These are phyloP conservation scores for Stichodactyla helianthus DNA, from an alignment of 64 coral and sea anemone genomes.

Conservation along the genomic window DNA sequence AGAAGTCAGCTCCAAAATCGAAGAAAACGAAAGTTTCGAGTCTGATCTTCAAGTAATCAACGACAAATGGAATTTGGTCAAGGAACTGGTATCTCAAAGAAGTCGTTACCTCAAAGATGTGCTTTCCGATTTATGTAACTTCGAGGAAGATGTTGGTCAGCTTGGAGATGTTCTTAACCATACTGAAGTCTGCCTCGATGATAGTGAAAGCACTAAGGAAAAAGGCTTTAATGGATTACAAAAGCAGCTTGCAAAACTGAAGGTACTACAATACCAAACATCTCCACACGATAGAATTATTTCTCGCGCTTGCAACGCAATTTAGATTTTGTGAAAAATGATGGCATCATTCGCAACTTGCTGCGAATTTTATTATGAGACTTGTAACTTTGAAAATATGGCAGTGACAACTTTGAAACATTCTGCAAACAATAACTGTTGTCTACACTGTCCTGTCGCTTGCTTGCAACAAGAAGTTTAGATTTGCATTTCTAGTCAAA, in stretches of 20 bases:
- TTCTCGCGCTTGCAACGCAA: too few species aligned
- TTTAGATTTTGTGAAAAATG: too few species aligned
- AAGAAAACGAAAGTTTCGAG: constrained; percentile 64
- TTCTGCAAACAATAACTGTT: too few species aligned
- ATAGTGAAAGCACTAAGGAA: constrained; percentile 53
- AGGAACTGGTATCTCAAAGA: constrained; percentile 50
- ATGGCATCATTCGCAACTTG: too few species aligned
- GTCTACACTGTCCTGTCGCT: neutral
- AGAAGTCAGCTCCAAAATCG: constrained; percentile 68
- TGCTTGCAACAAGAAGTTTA: too few species aligned
- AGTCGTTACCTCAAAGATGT: constrained; percentile 38
- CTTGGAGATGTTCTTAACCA: constrained; percentile 74
- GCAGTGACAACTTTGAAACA: too few species aligned
- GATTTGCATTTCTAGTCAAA: too few species aligned
- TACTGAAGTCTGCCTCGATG: constrained; percentile 82
- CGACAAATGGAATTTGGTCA: constrained; percentile 65
- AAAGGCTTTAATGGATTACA: constrained; percentile 74
- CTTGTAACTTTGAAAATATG: too few species aligned
- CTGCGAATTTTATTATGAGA: too few species aligned
- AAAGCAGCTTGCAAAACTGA: constrained; percentile 87
- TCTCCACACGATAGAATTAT: neutral
- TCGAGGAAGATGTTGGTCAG: constrained; percentile 63
- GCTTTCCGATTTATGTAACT: constrained; percentile 58
- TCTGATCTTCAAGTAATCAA: constrained; percentile 72
- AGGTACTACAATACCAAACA: constrained; percentile 34